Conservation (phyloP, 2,888 invertebrate genomes). For the Polydrusus pterygomalis region DNA sequence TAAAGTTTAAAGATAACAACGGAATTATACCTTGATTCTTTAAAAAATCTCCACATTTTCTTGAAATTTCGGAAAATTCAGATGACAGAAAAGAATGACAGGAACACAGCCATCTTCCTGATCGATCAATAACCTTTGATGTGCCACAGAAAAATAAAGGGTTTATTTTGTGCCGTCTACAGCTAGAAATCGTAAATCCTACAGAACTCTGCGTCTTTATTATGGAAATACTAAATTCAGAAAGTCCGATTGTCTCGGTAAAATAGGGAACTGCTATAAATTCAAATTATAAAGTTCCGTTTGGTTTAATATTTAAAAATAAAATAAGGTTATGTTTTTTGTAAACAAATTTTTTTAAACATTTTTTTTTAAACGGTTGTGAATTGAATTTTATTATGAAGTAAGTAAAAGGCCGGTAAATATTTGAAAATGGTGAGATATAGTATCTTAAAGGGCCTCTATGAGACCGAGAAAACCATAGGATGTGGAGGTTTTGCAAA, state of each 20-base stretch:
- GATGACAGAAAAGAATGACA: conserved; percentile 37
- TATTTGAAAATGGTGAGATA: conserved; percentile 73
- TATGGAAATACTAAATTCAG: background rate
- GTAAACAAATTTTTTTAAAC: conserved; percentile 5
- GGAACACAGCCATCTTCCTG: conserved; percentile 2
- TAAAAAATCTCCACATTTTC: conserved; percentile 53
- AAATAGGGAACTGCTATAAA: background rate
- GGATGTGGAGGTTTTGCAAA: conserved; percentile 88
- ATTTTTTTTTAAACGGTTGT: background rate
- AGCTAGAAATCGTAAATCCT: background rate
- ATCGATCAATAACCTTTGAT: conserved; percentile 10
- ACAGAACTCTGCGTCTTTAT: background rate
- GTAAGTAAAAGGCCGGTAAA: background rate
- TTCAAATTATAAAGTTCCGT: background rate
- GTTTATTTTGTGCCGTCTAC: background rate
- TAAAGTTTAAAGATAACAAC: conserved; percentile 28
- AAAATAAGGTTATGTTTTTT: conserved; percentile 16
- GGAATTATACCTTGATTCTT: conserved; percentile 27
- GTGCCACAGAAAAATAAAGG: too few relatives aligned
- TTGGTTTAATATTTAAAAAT: too few relatives aligned
- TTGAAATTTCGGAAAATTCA: conserved; percentile 46
- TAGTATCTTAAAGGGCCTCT: conserved; percentile 76
- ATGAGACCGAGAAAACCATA: conserved; percentile 81
- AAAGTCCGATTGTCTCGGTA: background rate
- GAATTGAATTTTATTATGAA: too few relatives aligned